These are phyloP conservation scores for Lordiphosa collinella DNA, from an alignment of 1,140 invertebrate genomes.

Conservation along the genomic window DNA sequence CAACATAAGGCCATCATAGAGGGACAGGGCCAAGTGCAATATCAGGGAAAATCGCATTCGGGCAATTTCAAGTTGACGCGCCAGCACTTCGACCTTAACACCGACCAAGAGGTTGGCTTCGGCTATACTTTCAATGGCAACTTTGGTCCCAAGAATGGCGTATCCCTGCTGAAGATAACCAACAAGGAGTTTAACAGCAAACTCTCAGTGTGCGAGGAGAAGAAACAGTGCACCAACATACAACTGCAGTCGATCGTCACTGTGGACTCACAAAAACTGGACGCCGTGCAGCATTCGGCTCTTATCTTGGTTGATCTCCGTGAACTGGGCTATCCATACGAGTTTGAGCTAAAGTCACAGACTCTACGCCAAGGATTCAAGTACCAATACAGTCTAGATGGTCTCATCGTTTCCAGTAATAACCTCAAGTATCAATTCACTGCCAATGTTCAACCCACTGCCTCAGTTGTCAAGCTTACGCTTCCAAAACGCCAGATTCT, in stretches of 20 bases:
- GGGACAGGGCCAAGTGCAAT: conserved; percentile 82
- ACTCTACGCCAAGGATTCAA: conserved; percentile 82
- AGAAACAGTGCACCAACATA: conserved; percentile 87
- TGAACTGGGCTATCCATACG: conserved; percentile 85
- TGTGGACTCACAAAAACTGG: conserved; percentile 43
- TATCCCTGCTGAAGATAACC: conserved; percentile 85
- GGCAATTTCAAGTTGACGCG: conserved; percentile 87
- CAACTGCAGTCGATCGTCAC: conserved; percentile 82
- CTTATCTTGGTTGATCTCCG: conserved; percentile 84
- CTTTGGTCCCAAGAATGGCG: conserved; percentile 81
- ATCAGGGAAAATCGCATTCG: conserved; percentile 84
- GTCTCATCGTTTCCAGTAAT: conserved; percentile 85
- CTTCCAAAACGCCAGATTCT: conserved; percentile 85
- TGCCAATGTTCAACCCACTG: conserved; percentile 83
- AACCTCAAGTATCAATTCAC: conserved; percentile 86
- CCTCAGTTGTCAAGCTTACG: conserved; percentile 82
- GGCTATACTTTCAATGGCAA: conserved; percentile 82
- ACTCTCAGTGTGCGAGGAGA: conserved; percentile 87
- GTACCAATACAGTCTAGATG: conserved; percentile 84
- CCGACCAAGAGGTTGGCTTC: conserved; percentile 83
- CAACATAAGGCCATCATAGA: conserved; percentile 86
- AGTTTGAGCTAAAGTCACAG: conserved; percentile 85
- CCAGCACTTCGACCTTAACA: conserved; percentile 82
- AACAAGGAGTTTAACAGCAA: conserved; percentile 86
- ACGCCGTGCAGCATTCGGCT: conserved; percentile 81